Evolutionary conservation across 2,113 vertebrate genomes (phyloP), one percentile per base, ranked within the genome.

Genomic region (Gasterosteus aculeatus): DNA sequence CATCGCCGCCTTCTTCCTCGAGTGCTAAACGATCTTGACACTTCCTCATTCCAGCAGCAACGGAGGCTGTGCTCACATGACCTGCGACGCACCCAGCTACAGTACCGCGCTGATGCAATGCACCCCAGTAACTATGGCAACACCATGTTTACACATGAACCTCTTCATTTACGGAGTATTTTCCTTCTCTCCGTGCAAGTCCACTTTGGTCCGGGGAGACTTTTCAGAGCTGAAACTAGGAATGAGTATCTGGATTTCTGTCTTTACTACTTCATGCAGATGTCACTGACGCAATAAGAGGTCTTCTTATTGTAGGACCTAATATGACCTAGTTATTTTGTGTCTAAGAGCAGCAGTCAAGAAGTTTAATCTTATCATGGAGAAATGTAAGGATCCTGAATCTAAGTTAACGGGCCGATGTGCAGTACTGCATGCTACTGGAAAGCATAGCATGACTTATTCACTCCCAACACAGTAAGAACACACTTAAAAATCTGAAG

Each of bases 1-100:
- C 69, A 0, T 87, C 90, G 31, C 87, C 91, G 0, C 83, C 91
- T 5, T 86, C 92, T 12, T 78, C 71, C 38, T 86, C 80, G 0
- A 75, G 35, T 14, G 10, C 64, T 2, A 68, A 72, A 57, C 85
- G 70, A 67, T 90, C 90, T 61, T 93, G 91, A 93, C 92, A 77
- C 72, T 31, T 63, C 63, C 66, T 83, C 44, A 58, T 22, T 15
- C 19, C n/a, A 9, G 77, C 42, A 44, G 63, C 15, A 33, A 53
- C 19, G 8, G 62, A 14, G 39, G 47, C 68, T 16, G 65, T 8
- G 59, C 56, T 82, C 82, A 39, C 3, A 26, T 75, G 65, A 85
- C 81, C 75, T 57, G 57, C 64, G 41, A 72, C 54, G 41, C 72
- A 46, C 72, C 53, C 79, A 65, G 42, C 72, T 68, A 57, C 74